phyloP scores from a whole-genome alignment of 2,797 vertebrate species.

The Aplochiton taeniatus region DNA sequence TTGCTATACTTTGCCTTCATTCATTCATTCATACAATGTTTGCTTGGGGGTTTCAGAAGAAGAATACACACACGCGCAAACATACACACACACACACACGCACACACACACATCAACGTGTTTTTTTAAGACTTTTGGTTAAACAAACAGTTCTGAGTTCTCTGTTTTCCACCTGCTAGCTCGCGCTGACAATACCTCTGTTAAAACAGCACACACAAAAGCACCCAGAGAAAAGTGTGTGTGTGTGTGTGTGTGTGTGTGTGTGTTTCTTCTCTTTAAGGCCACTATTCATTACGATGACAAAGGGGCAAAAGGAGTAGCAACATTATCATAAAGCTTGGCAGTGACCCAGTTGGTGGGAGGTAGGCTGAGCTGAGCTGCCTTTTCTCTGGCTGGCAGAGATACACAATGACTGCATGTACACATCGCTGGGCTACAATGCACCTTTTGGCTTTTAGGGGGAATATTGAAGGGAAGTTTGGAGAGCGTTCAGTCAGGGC shows the following conservation, averaged over 20 bases:
- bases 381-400: slow-evolving; percentile 77
- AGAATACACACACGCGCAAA: slow-evolving; percentile 1
- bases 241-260: slow-evolving; percentile 67
- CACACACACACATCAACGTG: slow-evolving; percentile 36
- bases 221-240: slow-evolving; percentile 82
- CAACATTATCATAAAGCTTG: slow-evolving; percentile 97
- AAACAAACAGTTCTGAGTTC: slow-evolving; percentile 70
- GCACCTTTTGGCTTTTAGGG: slow-evolving; percentile 59
- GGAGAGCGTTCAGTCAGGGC: slow-evolving; percentile 65
- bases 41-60: not conserved
- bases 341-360: slow-evolving; percentile 93
- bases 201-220: slow-evolving; percentile 89
- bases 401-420: slow-evolving; percentile 73
- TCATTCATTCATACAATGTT: too few relatives aligned
- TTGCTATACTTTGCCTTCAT: too few relatives aligned
- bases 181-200: slow-evolving; percentile 83
- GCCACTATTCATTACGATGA: slow-evolving; percentile 91
- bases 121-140: slow-evolving; percentile 39
- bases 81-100: slow-evolving; percentile 22
- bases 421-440: slow-evolving; percentile 68
- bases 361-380: slow-evolving; percentile 54
- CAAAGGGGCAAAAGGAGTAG: slow-evolving; percentile 92
- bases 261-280: slow-evolving; percentile 77
- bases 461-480: slow-evolving; percentile 69
- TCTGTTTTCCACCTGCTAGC: slow-evolving; percentile 89